A percentile compares a stretch with the other conserved stretches of the same genome.
Conservation (phyloP, 2,113 vertebrate genomes). For the Athene noctua region DNA sequence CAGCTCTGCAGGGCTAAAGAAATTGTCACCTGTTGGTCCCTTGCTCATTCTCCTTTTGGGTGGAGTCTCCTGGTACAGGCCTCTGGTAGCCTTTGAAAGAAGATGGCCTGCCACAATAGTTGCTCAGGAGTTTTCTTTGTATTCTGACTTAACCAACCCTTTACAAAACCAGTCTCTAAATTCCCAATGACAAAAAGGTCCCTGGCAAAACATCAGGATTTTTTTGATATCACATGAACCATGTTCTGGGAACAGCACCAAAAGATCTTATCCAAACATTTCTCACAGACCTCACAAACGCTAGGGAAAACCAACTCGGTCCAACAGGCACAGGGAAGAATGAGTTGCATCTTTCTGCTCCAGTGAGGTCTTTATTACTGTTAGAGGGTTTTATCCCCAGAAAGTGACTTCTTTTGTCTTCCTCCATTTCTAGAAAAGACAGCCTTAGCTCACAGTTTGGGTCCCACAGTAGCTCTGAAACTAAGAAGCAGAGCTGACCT, state of each 20-base stretch:
- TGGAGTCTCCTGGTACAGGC: not conserved
- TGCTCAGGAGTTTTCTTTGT: slow-evolving; percentile 53
- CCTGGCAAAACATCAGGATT: slow-evolving; percentile 59
- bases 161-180: slow-evolving; percentile 71
- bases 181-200: slow-evolving; percentile 76
- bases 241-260: slow-evolving; percentile 53
- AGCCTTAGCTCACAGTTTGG: not conserved
- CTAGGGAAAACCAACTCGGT: not conserved
- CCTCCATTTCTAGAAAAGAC: not conserved
- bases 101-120: not conserved
- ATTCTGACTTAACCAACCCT: slow-evolving; percentile 58
- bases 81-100: not conserved
- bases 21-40: not conserved
- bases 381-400: not conserved
- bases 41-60: not conserved
- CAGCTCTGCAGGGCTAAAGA: not conserved
- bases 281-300: slow-evolving; percentile 13
- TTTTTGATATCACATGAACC: slow-evolving; percentile 38
- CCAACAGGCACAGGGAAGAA: slow-evolving; percentile 1
- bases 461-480: not conserved
- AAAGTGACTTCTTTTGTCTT: not conserved
- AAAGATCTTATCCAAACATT: slow-evolving; percentile 54
- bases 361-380: not conserved
- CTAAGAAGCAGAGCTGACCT: not conserved
- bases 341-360: not conserved